These are phyloP conservation scores for Plagodis pulveraria DNA, from an alignment of 2,888 invertebrate genomes.

Conservation along the genomic window DNA sequence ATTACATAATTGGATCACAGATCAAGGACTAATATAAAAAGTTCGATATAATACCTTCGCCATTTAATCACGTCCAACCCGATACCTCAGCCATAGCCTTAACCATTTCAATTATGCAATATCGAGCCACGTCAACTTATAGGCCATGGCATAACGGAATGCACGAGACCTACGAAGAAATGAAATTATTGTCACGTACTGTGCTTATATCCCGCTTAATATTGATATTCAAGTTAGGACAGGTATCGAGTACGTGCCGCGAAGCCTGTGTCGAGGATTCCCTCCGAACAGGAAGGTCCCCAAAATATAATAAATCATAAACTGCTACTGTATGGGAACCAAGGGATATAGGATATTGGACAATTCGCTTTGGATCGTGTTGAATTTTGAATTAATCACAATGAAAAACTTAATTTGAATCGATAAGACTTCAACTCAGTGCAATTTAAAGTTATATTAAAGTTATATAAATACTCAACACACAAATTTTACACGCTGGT, in stretches of 20 bases:
- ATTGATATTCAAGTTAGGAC: conserved; percentile 38
- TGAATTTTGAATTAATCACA: conserved; percentile 24
- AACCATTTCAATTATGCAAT: conserved; percentile 26
- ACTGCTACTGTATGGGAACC: conserved; percentile 43
- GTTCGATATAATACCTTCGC: neutral
- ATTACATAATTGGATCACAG: no score
- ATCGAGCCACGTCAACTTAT: conserved; percentile 15
- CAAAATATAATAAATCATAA: conserved; percentile 49
- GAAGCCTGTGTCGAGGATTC: conserved; percentile 49
- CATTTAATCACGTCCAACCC: conserved; percentile 1
- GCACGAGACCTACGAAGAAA: conserved; percentile 28
- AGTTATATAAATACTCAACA: no score
- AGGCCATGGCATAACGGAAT: conserved; percentile 22
- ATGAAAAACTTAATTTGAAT: neutral
- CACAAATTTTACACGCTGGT: no score
- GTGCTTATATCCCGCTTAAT: conserved; percentile 36
- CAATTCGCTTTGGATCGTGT: conserved; percentile 41
- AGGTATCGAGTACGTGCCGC: conserved; percentile 58
- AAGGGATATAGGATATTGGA: conserved; percentile 23
- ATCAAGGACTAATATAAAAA: neutral
- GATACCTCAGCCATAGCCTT: neutral
- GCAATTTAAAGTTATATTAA: no score
- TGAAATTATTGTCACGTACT: conserved; percentile 34
- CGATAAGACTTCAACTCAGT: neutral
- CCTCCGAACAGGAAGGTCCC: conserved; percentile 38